Evolutionary conservation across 2,888 invertebrate species (phyloP).

Genomic region (Erpobdella octoculata): DNA sequence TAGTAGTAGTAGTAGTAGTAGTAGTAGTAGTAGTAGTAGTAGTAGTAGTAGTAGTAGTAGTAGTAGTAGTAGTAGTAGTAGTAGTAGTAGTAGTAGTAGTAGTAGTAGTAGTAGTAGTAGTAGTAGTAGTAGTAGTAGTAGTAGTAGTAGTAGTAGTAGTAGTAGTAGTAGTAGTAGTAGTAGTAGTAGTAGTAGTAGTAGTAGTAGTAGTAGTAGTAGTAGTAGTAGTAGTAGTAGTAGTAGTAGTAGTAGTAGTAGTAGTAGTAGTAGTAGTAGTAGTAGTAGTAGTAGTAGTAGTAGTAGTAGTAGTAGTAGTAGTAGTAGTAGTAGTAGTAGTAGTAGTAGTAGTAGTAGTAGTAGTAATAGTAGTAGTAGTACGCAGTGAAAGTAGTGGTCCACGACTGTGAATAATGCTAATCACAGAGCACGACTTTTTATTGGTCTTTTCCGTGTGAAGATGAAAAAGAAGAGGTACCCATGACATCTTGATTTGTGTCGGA

Average conservation of each 20-base stretch:
- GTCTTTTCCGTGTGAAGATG: no score
- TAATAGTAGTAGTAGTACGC: no score
- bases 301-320: slow-evolving; percentile 31
- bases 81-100: slow-evolving; percentile 29
- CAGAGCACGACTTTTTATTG: no score
- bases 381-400: no score
- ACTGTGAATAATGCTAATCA: no score
- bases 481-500: no score
- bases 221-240: slow-evolving; percentile 31
- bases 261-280: slow-evolving; percentile 31
- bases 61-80: slow-evolving; percentile 28
- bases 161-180: slow-evolving; percentile 31
- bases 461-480: no score
- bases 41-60: slow-evolving; percentile 30
- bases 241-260: slow-evolving; percentile 30
- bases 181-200: slow-evolving; percentile 30
- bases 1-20: slow-evolving; percentile 13
- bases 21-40: slow-evolving; percentile 25
- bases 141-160: slow-evolving; percentile 30
- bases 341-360: slow-evolving; percentile 26
- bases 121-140: slow-evolving; percentile 30
- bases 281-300: slow-evolving; percentile 31
- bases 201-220: slow-evolving; percentile 30
- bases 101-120: slow-evolving; percentile 31
- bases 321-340: slow-evolving; percentile 31